Base-by-base conservation (phyloP, 1,140 invertebrate genomes). In the Drosophila baimaii region DNA sequence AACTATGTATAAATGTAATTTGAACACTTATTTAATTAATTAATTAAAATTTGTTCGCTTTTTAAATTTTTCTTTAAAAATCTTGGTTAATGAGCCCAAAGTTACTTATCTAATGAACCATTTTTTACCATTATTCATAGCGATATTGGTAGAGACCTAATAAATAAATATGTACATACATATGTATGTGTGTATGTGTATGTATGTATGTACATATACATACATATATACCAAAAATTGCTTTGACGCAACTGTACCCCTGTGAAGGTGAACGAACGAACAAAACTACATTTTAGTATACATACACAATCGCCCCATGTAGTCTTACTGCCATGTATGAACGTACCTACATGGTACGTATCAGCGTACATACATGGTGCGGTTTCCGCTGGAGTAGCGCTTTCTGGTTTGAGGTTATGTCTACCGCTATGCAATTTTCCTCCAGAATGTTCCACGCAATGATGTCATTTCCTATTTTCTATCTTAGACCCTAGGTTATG, bases 221-320 rank as follows among this genome's bases (percentile, higher is more conserved):
- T 23, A 13, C 15, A 10, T 33, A 64, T 43, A 56, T 43, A 33
- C 23, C 2, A 19, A 17, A 25, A 43, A 6, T 17, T n/a, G 5
- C 13, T 64, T 17, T 64, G 12, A 19, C 7, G 6, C 17, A 29
- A 71, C 68, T 71, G 68, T 71, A 71, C 68, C 9, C 7, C 0
- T 3, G 17, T 21, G 9, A 27, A 29, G 6, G 5, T 39, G n/a
- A 39, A 33, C 21, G 19, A 41, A 33, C 21, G 19, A 41, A 56
- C 21, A 15, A 15, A n/a, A 19, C 2, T 6, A 9, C 10, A 6
- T 37, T 37, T 8, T 59, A 41, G 47, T 61, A 31, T 74, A 62
- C 69, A 74, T 62, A 56, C 21, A 57, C 39, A 63, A 23, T 46
- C 10, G 13, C 6, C 69, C 6, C 69, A 74, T 74, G 31, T 74